Evolutionary conservation across 2,113 vertebrate genomes (phyloP).

Genomic region (Pteropus alecto): DNA sequence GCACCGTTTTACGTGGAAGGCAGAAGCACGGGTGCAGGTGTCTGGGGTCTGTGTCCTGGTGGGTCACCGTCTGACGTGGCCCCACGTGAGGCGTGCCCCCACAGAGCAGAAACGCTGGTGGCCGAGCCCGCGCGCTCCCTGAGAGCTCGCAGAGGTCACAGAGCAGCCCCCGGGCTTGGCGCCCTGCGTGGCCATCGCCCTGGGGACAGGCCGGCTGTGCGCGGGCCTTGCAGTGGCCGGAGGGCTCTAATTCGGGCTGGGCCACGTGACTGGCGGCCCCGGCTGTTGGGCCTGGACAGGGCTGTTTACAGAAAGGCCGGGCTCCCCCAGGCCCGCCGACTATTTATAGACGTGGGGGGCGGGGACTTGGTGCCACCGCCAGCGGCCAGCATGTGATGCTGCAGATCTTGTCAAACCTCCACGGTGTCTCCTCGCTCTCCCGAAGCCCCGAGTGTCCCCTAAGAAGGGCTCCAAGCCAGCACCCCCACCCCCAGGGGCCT

Average conservation of each 20-base stretch:
- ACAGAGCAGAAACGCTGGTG: neutral
- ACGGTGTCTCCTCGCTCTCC: no score
- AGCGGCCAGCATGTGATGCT: rapidly evolving
- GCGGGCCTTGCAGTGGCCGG: neutral
- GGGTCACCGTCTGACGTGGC: no score
- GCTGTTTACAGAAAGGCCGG: constrained; percentile 35
- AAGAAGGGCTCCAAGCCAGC: neutral
- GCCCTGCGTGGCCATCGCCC: neutral
- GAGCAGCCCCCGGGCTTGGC: rapidly evolving
- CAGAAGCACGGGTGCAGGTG: rapidly evolving
- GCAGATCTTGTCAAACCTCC: no score
- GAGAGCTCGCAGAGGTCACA: neutral
- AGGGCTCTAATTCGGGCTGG: constrained; percentile 18
- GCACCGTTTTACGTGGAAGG: rapidly evolving
- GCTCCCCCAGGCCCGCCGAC: neutral
- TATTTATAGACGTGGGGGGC: constrained; percentile 35
- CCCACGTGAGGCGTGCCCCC: neutral
- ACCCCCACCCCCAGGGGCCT: rapidly evolving
- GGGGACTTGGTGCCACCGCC: neutral
- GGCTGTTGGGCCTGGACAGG: neutral
- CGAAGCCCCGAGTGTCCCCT: neutral
- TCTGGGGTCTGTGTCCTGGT: neutral
- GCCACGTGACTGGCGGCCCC: constrained; percentile 32
- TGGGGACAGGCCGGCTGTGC: neutral
- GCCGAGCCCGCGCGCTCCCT: rapidly evolving